Base-by-base conservation (phyloP, 1,140 invertebrate species). In the Drosophila subobscura region DNA sequence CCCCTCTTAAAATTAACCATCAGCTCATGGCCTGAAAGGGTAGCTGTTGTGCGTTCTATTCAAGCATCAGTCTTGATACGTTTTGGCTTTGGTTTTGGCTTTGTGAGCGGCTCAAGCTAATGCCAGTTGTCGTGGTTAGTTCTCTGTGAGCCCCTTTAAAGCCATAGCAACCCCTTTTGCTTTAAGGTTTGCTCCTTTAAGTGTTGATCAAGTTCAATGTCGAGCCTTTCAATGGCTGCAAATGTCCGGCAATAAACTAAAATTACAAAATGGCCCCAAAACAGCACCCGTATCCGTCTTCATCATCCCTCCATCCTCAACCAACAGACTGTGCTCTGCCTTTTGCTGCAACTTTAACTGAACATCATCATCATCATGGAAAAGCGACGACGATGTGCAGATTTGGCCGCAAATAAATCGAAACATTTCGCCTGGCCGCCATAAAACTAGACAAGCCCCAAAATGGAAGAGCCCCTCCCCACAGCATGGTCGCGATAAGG, bases 341-440 rank as follows among this genome's bases (percentile, higher is more conserved):
- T 55, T 27, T n/a, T 5, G n/a, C 2, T 14, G 4, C 14, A 37
- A 33, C 23, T 16, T 54, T 40, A 25, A 14, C 22, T 27, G 41
- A 29, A 40, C 47, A 22, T 23, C 52, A 68, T 61, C 51, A 45
- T 64, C 44, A 65, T 57, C 52, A 45, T 51, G 63, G 60, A 64
- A 33, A 46, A 44, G 49, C 65, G 65, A 56, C 50, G 66, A 64
- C 63, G 52, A 70, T 76, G 73, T 70, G 41, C 64, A 79, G 75
- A 83, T 84, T 83, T 79, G 74, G 74, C 56, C 60, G 77, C 77
- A 81, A 81, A 83, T 83, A 88, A 86, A 88, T 86, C 78, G 83
- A 88, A 88, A 68, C 76, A 79, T 79, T 84, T 60, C 33, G 73
- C 70, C 53, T 54, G 63, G 77, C 56, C 58, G 83, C 68, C 77